Base-by-base conservation (phyloP, 2,888 invertebrate genomes). In the Eupeodes latifasciatus region DNA sequence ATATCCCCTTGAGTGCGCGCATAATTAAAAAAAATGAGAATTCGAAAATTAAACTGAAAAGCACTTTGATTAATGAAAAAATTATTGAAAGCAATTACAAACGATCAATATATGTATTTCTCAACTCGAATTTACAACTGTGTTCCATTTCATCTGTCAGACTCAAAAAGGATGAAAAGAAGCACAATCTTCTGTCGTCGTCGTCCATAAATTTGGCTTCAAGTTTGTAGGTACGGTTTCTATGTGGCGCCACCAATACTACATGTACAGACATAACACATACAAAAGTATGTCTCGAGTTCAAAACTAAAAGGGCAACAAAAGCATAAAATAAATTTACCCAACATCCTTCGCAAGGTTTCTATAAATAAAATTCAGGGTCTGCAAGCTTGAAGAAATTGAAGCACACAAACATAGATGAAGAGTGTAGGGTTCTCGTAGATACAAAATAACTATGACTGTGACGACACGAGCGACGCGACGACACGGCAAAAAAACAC, bases 181-280 rank as follows among this genome's bases (percentile, higher is more conserved):
- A 69, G 40, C 59, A 62, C 34, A 10, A 44, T 44, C 53, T 36
- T 69, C 11, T n/a, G 14, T 36, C n/a, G 34, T n/a, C 40, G 61
- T 36, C 49, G 57, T 44, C 12, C 55, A 77, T 82, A 77, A 77
- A 72, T 72, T 27, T 77, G 71, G 64, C 49, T 49, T 7, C 51
- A 62, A 64, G 64, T 14, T 27, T 67, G 40, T 27, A 27, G 16
- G 3, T 47, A 40, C n/a, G 40, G 27, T 55, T 53, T 19, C 69
- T 69, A 64, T 66, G 49, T 77, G 82, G 82, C 77, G 82, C 82
- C 82, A 82, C n/a, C 14, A 72, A 57, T 57, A 66, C 62, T 40
- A 55, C 16, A 12, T 47, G 14, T n/a, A 69, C 5, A 61, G 53
- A 7, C 12, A 1, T 19, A 16, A 47, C 16, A 7, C 61, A 14